Evolutionary conservation across 2,797 vertebrate species (phyloP), one percentile per base, ranked within the genome.

Genomic region (Pangasius mekongensis): DNA sequence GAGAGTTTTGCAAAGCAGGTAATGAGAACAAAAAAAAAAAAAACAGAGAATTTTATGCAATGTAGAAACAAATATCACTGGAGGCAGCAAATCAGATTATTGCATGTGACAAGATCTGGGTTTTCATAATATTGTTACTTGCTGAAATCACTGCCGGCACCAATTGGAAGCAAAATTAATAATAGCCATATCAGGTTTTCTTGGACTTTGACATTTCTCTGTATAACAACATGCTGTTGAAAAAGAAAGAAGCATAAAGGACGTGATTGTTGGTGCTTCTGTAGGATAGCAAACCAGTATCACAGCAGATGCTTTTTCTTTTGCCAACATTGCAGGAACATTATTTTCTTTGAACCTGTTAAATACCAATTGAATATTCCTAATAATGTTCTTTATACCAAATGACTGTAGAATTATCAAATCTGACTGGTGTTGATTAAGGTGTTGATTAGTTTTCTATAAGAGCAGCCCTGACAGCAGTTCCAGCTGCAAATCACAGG

Each of bases 151-250:
- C 30, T n/a, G 74, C 5, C 18, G 27, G 47, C 24, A 52, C 47
- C 33, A 52, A 77, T n/a, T 54, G 49, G 47, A 54, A 77, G 47
- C 74, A 56, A 78, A 78, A 56, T 78, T 54, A 80, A 58, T 58
- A 80, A 58, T 22, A 56, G n/a, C 18, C 77, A 5, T 58, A 58
- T 80, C 77, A 58, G 77, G 52, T 56, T 58, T 22, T 33, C n/a
- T 78, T 56, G 76, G n/a, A 80, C 49, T 30, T 54, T 78, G 76
- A 77, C 74, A 77, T 16, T 8, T 80, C 52, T 80, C 77, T 56
- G 52, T n/a, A 30, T 54, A 33, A 54, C 14, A 18, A 20, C 76
- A 54, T 33, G 49, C 52, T 56, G 49, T 30, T 56, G 30, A 6
- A 36, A 56, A 56, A 56, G 24, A 49, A 49, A 6, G 39, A 27